phyloP scores from a whole-genome alignment of 2,888 invertebrate species.

The Drosophila buzzatii region DNA sequence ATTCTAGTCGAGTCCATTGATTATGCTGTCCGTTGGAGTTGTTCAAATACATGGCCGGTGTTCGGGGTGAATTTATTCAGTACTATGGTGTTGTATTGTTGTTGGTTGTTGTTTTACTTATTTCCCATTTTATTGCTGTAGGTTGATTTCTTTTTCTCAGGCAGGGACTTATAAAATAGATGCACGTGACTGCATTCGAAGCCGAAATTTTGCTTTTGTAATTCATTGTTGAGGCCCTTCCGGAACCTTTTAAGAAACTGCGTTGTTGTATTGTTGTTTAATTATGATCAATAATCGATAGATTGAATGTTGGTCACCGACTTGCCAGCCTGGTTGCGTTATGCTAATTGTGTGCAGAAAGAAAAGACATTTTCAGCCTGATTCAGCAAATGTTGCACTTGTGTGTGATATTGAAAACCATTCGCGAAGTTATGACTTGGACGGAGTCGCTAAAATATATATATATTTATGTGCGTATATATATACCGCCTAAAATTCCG shows the following conservation, averaged over 20 bases:
- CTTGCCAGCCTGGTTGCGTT: background rate
- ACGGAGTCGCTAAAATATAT: constrained; percentile 23
- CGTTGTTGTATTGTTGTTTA: constrained; percentile 55
- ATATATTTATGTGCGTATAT: background rate
- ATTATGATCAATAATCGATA: background rate
- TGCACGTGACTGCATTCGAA: constrained; percentile 80
- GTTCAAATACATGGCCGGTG: no score
- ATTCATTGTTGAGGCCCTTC: constrained; percentile 76
- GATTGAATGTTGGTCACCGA: background rate
- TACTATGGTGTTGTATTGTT: no score
- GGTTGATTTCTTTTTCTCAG: no score
- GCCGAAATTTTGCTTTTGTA: constrained; percentile 80
- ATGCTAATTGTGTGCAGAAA: background rate
- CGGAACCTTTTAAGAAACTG: constrained; percentile 75
- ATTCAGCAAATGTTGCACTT: constrained; percentile 18
- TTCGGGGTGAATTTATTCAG: no score
- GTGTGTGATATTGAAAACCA: constrained; percentile 33
- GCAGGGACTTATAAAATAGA: constrained; percentile 84
- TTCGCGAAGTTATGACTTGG: constrained; percentile 21
- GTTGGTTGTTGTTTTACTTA: no score
- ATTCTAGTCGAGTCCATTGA: no score
- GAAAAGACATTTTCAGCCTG: constrained; percentile 9
- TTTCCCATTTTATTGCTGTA: no score
- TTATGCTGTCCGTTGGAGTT: no score
- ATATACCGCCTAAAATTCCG: no score